Evolutionary conservation across 2,888 invertebrate genomes (phyloP).

Genomic region (Eulithis testata): DNA sequence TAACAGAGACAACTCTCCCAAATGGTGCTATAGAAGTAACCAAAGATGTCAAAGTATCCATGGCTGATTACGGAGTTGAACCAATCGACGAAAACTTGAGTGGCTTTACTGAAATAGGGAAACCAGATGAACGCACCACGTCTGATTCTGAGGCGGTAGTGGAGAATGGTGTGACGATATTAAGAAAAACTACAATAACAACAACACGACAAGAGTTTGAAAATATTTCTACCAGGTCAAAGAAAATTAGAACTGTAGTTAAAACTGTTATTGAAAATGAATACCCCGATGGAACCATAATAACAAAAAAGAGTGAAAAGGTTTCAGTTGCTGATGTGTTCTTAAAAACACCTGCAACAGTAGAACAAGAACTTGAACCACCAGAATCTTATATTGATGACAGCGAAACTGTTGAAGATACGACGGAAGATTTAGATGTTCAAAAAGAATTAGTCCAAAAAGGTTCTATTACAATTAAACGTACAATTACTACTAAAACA

Average conservation of each 20-base stretch:
- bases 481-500: slow-evolving; percentile 76
- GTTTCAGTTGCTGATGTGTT: slow-evolving; percentile 70
- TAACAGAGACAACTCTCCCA: slow-evolving; percentile 66
- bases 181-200: slow-evolving; percentile 66
- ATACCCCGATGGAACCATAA: slow-evolving; percentile 72
- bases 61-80: slow-evolving; percentile 66
- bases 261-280: slow-evolving; percentile 70
- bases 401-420: slow-evolving; percentile 71
- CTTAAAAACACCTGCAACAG: slow-evolving; percentile 49
- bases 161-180: slow-evolving; percentile 63
- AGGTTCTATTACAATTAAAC: slow-evolving; percentile 66
- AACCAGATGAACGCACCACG: slow-evolving; percentile 59
- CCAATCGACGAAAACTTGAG: slow-evolving; percentile 64
- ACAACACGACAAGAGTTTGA: slow-evolving; percentile 70
- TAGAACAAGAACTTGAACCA: slow-evolving; percentile 48
- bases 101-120: slow-evolving; percentile 59
- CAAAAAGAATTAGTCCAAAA: slow-evolving; percentile 68
- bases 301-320: slow-evolving; percentile 74
- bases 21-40: slow-evolving; percentile 71
- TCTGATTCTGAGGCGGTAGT: slow-evolving; percentile 54
- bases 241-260: slow-evolving; percentile 70
- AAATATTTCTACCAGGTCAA: slow-evolving; percentile 53
- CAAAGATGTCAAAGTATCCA: slow-evolving; percentile 72
- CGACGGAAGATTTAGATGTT: slow-evolving; percentile 70
- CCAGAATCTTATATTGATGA: slow-evolving; percentile 61